phyloP scores from a whole-genome alignment of 2,113 vertebrate species.

The Stomatorhinus ivindoensis region DNA sequence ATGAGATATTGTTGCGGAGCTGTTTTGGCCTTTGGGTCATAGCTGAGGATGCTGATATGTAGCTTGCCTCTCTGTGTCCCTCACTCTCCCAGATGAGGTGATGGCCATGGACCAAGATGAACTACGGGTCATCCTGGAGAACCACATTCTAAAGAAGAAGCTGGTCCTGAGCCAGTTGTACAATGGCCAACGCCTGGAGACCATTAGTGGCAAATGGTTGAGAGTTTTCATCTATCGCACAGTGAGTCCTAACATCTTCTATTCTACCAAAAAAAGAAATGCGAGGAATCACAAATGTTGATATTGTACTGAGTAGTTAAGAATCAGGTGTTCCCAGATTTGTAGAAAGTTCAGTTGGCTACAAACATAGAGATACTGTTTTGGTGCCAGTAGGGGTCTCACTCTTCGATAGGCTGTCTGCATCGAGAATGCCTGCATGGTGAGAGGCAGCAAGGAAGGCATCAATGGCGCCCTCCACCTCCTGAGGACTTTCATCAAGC shows the following conservation, averaged over 20 bases:
- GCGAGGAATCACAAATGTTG: not conserved
- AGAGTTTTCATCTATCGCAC: slow-evolving; percentile 93
- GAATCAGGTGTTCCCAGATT: not conserved
- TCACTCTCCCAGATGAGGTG: slow-evolving; percentile 69
- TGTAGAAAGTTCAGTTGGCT: not conserved
- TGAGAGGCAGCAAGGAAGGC: slow-evolving; percentile 91
- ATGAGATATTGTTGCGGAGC: not conserved
- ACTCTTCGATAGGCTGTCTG: slow-evolving; percentile 73
- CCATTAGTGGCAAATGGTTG: slow-evolving; percentile 77
- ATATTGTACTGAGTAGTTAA: not conserved
- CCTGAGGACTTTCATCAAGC: slow-evolving; percentile 73
- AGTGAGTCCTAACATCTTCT: slow-evolving; percentile 54
- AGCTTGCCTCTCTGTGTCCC: not conserved
- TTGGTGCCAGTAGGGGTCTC: slow-evolving; percentile 9
- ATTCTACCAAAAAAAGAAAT: not conserved
- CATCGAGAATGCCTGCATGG: slow-evolving; percentile 89
- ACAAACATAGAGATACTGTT: not conserved
- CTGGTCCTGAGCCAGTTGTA: slow-evolving; percentile 77
- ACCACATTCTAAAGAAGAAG: slow-evolving; percentile 85
- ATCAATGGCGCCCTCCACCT: slow-evolving; percentile 86
- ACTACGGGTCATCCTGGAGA: slow-evolving; percentile 79
- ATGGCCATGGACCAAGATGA: slow-evolving; percentile 77
- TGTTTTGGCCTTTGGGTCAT: not conserved
- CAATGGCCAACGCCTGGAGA: slow-evolving; percentile 87
- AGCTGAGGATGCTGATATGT: not conserved